phyloP scores from a whole-genome alignment of 2,888 invertebrate genomes.

The Scotopteryx bipunctaria region DNA sequence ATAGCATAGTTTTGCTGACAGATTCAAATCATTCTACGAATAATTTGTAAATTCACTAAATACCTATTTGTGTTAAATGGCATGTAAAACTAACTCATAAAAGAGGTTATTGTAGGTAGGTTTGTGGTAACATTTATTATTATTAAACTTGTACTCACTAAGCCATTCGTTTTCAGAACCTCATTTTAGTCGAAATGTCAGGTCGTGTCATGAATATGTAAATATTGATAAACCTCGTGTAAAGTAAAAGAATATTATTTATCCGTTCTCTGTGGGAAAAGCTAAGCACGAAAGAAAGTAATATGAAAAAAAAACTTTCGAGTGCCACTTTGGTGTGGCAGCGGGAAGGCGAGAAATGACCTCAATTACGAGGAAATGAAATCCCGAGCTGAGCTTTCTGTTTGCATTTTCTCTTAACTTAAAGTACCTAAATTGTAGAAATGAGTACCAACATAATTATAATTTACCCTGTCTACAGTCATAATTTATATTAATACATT shows the following conservation, averaged over 20 bases:
- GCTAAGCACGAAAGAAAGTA: conserved; percentile 11
- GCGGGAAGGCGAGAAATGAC: conserved; percentile 23
- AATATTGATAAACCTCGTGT: conserved; percentile 16
- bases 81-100: background rate
- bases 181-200: conserved; percentile 16
- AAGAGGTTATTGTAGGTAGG: background rate
- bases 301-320: conserved; percentile 24
- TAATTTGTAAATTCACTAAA: no score
- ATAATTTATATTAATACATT: no score
- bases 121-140: background rate
- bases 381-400: conserved; percentile 20
- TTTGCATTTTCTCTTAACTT: conserved; percentile 14
- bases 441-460: no score
- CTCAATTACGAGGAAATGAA: conserved; percentile 31
- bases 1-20: no score
- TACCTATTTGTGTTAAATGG: no score
- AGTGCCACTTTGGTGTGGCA: conserved; percentile 27
- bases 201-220: conserved; percentile 20
- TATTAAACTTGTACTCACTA: conserved; percentile 5
- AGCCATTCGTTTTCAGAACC: conserved; percentile 14
- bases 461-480: no score
- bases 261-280: conserved; percentile 18
- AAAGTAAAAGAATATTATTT: conserved; percentile 19
- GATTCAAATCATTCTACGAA: no score
- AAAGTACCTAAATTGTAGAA: background rate